Evolutionary conservation across 35 echinoderm and acorn worm species (phyloP).

Genomic region (Apostichopus parvimensis): DNA sequence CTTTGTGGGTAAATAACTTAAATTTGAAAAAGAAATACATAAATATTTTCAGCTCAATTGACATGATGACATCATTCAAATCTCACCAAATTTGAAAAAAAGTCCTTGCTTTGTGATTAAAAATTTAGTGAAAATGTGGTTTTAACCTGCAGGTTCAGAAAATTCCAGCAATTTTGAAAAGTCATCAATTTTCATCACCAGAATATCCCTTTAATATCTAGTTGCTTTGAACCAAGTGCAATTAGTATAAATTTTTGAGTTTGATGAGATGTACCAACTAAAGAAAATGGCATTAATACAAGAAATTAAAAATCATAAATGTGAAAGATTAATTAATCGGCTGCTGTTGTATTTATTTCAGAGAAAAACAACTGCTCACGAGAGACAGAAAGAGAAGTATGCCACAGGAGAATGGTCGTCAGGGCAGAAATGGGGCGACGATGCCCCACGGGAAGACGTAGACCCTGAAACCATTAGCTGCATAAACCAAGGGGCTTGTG

Average conservation of each 20-base stretch:
- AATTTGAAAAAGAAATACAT: no score
- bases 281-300: not conserved
- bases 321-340: not conserved
- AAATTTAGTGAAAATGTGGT: no score
- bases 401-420: conserved; percentile 90
- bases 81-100: no score
- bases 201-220: no score
- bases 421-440: conserved; percentile 93
- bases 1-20: no score
- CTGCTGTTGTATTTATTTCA: conserved; percentile 17
- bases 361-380: conserved; percentile 90
- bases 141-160: no score
- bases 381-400: conserved; percentile 96
- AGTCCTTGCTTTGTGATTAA: no score
- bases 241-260: not conserved
- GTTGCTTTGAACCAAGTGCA: no score
- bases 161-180: no score
- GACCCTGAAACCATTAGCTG: conserved; percentile 80
- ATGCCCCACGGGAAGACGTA: conserved; percentile 85
- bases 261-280: not conserved
- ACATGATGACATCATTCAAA: no score
- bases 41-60: no score
- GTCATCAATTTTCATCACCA: no score
- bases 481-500: conserved; percentile 91
- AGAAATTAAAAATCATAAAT: not conserved